phyloP scores from a whole-genome alignment of 2,888 invertebrate species.

The Lithosia quadra region DNA sequence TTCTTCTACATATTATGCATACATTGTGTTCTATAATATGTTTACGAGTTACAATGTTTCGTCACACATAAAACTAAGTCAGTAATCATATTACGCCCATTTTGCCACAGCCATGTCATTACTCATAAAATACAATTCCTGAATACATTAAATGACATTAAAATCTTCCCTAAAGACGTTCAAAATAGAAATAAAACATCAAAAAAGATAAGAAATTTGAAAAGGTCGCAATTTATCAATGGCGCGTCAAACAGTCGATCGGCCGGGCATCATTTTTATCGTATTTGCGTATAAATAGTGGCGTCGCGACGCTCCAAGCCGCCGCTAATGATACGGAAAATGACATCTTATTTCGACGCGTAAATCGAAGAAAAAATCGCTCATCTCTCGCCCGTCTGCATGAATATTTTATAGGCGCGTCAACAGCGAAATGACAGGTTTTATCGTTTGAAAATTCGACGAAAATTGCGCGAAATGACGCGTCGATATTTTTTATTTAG shows the following conservation, averaged over 20 bases:
- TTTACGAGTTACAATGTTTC: not conserved
- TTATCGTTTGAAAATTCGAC: conserved; percentile 87
- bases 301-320: conserved; percentile 79
- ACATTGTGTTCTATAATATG: no score
- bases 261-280: conserved; percentile 85
- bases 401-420: conserved; percentile 87
- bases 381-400: conserved; percentile 84
- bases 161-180: conserved; percentile 57
- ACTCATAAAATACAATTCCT: conserved; percentile 57
- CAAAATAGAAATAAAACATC: conserved; percentile 63
- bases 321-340: conserved; percentile 88
- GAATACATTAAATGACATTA: conserved; percentile 62
- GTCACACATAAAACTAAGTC: not conserved
- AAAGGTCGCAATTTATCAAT: conserved; percentile 86
- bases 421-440: conserved; percentile 87
- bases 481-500: conserved; percentile 87
- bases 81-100: not conserved
- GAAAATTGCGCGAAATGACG: conserved; percentile 86
- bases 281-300: conserved; percentile 87
- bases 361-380: conserved; percentile 87
- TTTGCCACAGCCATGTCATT: conserved; percentile 47
- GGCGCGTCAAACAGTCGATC: conserved; percentile 85
- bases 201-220: conserved; percentile 73
- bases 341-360: conserved; percentile 87
- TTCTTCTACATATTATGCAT: no score